phyloP scores from a whole-genome alignment of 2,888 invertebrate genomes.

The Drosophila rellima region DNA sequence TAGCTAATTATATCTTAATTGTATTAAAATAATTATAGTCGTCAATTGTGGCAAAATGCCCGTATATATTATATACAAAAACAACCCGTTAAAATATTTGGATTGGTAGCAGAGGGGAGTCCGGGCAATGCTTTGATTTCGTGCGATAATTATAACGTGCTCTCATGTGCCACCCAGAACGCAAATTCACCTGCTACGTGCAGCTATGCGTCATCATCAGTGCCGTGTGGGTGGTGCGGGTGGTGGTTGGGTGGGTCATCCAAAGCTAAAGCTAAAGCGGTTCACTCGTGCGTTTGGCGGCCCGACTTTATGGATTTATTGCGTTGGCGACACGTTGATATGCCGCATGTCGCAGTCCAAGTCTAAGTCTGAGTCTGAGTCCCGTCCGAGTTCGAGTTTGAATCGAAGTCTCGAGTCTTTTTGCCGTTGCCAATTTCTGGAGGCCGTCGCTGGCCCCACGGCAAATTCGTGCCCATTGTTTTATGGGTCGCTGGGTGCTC shows the following conservation, averaged over 20 bases:
- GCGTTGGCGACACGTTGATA: conserved; percentile 77
- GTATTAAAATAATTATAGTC: conserved; percentile 46
- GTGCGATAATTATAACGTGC: conserved; percentile 78
- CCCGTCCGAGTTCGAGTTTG: conserved; percentile 5
- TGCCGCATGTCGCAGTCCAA: conserved; percentile 53
- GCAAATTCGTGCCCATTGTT: conserved; percentile 62
- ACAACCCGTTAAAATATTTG: conserved; percentile 15
- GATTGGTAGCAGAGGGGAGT: not conserved
- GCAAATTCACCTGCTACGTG: conserved; percentile 60
- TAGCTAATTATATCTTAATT: conserved; percentile 46
- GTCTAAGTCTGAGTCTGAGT: conserved; percentile 10
- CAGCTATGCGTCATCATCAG: conserved; percentile 66
- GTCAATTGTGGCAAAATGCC: conserved; percentile 21
- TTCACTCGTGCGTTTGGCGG: conserved; percentile 62
- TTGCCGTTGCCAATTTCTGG: conserved; percentile 39
- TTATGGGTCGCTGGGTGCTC: conserved; percentile 51
- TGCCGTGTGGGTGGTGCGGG: conserved; percentile 3
- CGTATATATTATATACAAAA: conserved; percentile 12
- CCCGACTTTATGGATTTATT: conserved; percentile 68
- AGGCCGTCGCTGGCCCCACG: conserved; percentile 14
- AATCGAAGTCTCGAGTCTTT: conserved; percentile 22
- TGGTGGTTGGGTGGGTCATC: conserved; percentile 4
- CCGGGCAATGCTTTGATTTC: conserved; percentile 71
- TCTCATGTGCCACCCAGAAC: conserved; percentile 39
- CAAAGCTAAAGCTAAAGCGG: conserved; percentile 13